phyloP scores from a whole-genome alignment of 2,888 invertebrate genomes.

The Altica lythri region DNA sequence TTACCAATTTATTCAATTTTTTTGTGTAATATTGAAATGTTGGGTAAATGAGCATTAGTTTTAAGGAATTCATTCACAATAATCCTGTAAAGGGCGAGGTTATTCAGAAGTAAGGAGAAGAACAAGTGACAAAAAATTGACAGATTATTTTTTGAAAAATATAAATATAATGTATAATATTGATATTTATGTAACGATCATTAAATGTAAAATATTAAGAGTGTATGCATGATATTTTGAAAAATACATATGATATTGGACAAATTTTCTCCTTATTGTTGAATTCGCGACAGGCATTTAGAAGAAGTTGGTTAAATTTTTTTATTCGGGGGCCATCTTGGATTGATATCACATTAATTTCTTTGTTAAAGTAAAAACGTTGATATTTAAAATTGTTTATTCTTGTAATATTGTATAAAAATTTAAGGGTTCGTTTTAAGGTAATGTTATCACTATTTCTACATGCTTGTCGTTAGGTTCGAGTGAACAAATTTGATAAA shows the following conservation, averaged over 20 bases:
- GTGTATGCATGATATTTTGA: slow-evolving; percentile 54
- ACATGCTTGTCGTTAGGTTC: slow-evolving; percentile 50
- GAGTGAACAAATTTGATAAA: slow-evolving; percentile 57
- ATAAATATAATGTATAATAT: slow-evolving; percentile 51
- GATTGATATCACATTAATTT: slow-evolving; percentile 39
- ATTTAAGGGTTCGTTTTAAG: slow-evolving; percentile 50
- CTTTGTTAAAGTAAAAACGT: slow-evolving; percentile 42
- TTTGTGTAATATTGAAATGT: slow-evolving; percentile 19
- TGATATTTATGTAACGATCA: slow-evolving; percentile 54
- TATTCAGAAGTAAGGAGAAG: slow-evolving; percentile 57
- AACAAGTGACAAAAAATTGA: slow-evolving; percentile 46
- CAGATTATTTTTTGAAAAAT: slow-evolving; percentile 59
- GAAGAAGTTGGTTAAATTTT: slow-evolving; percentile 39
- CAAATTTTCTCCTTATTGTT: slow-evolving; percentile 56
- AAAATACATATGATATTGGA: slow-evolving; percentile 47
- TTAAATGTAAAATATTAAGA: slow-evolving; percentile 53
- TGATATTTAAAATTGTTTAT: slow-evolving; percentile 52
- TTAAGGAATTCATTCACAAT: slow-evolving; percentile 59
- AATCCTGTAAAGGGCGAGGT: slow-evolving; percentile 57
- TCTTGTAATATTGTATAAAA: slow-evolving; percentile 52
- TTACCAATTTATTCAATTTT: too few species aligned
- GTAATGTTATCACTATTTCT: slow-evolving; percentile 42
- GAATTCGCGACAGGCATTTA: slow-evolving; percentile 53
- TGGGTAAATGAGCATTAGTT: slow-evolving; percentile 41
- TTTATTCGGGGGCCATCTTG: slow-evolving; percentile 45